A percentile compares a stretch with the other conserved stretches of the same genome.
Evolutionary conservation across 2,113 vertebrate genomes (phyloP).

Genomic region (Trochalopteron elliotii): DNA sequence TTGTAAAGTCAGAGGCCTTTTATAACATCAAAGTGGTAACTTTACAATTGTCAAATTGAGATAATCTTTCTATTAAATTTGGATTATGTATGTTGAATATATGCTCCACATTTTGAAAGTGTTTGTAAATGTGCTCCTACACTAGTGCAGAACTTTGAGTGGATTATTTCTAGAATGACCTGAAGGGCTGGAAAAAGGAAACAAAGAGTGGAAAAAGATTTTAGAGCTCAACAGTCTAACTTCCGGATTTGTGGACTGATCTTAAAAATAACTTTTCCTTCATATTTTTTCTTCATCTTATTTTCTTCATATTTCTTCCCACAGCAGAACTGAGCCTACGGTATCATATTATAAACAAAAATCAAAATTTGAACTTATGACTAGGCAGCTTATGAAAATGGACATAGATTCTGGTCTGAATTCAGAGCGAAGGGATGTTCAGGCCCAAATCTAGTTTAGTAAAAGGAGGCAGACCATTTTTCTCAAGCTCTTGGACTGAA

Average conservation of each 20-base stretch:
- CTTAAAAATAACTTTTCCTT: neutral
- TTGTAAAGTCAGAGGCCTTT: neutral
- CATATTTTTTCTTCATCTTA: no score
- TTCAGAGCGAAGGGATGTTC: neutral
- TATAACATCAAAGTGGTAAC: neutral
- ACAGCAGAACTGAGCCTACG: neutral
- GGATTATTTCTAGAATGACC: neutral
- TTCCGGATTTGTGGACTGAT: neutral
- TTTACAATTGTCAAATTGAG: neutral
- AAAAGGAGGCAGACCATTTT: neutral
- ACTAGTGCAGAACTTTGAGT: neutral
- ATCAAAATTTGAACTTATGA: neutral
- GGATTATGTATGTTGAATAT: neutral
- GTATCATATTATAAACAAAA: neutral
- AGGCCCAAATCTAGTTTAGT: neutral
- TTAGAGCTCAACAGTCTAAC: neutral
- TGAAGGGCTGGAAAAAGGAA: neutral
- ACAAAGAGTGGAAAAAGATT: neutral
- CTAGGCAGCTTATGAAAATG: neutral
- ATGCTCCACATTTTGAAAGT: neutral
- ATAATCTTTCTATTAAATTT: neutral
- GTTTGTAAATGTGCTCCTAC: neutral
- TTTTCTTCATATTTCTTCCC: neutral
- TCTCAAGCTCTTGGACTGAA: neutral
- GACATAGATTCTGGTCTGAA: neutral